Base-by-base conservation (phyloP, 2,113 vertebrate species). In the Nothobranchius furzeri region DNA sequence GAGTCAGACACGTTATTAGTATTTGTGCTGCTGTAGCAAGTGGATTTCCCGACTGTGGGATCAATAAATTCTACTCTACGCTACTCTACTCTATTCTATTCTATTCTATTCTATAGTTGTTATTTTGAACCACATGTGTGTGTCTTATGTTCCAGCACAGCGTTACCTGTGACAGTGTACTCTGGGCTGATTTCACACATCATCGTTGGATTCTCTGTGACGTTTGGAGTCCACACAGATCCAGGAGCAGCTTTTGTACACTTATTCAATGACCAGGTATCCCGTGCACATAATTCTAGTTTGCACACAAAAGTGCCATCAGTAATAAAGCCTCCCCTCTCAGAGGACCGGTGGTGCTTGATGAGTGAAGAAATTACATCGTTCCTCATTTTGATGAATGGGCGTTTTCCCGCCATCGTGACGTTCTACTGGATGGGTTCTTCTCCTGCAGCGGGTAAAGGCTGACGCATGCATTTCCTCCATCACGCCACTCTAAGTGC, bases 341-440 rank as follows among this genome's bases (percentile, higher is more conserved):
- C 73, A 47, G 48, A 36, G 83, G 80, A 68, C 81, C 85, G 79
- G 75, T 70, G 82, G 48, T 79, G 79, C 77, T 79, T 75, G 73
- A 85, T 84, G 79, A 81, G 69, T 15, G 46, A 20, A 62, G 64
- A 85, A 79, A 86, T 81, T 60, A 65, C 68, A 54, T 64, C 36
- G 60, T 77, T 83, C 64, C 52, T 81, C 64, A 74, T 64, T 46
- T 67, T 86, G 79, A 86, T 83, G 69, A 79, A 86, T 75, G 66
- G 76, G 66, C 53, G 49, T 62, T 74, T 78, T 64, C 52, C 70
- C 57, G 75, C 78, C 81, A 71, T 69, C 56, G 76, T 82, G 79
- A 79, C 68, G 72, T 78, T 76, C 79, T 78, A 76, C 66, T 14
- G 0, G 72, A 70, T 85, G 60, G 75, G 70, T 70, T 81, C 70